A percentile compares a stretch with the other conserved stretches of the same genome.
Conservation (phyloP, 2,888 invertebrate genomes). For the Syrphus vitripennis region DNA sequence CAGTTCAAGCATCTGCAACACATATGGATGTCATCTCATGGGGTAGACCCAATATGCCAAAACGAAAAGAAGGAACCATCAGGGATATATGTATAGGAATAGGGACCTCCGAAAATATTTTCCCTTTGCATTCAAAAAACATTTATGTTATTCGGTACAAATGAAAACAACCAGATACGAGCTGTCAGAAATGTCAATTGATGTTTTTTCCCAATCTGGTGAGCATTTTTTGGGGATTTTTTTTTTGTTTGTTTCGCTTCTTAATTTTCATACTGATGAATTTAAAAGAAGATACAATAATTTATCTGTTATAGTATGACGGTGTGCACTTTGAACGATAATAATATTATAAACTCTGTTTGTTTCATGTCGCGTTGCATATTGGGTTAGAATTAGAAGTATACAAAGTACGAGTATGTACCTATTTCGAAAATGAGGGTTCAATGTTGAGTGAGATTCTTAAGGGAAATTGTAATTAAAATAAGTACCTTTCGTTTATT, state of each 20-base stretch:
- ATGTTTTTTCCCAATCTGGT: constrained; percentile 55
- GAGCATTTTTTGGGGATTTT: constrained; percentile 24
- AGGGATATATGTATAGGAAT: neutral
- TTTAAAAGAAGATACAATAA: constrained; percentile 17
- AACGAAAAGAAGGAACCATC: neutral
- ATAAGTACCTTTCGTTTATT: constrained; percentile 65
- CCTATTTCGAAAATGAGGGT: constrained; percentile 37
- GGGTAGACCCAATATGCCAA: neutral
- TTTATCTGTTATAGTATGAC: constrained; percentile 12
- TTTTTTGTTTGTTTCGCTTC: constrained; percentile 11
- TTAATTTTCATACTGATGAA: neutral
- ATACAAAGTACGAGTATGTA: neutral
- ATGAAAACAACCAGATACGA: constrained; percentile 64
- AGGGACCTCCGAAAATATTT: constrained; percentile 60
- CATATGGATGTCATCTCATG: constrained; percentile 47
- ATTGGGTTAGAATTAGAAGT: constrained; percentile 3
- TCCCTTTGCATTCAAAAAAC: constrained; percentile 1
- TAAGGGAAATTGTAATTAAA: constrained; percentile 60
- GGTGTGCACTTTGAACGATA: constrained; percentile 23
- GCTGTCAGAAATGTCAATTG: constrained; percentile 70
- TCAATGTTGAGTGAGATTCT: constrained; percentile 61
- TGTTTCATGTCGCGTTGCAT: neutral
- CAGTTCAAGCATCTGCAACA: constrained; percentile 50
- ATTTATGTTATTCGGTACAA: neutral
- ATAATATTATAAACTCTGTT: constrained; percentile 3